Percentiles rank a stretch among this genome's conserved stretches.
These are phyloP conservation scores for Pomacea maculata DNA, from an alignment of 1,140 invertebrate genomes.

Conservation along the genomic window DNA sequence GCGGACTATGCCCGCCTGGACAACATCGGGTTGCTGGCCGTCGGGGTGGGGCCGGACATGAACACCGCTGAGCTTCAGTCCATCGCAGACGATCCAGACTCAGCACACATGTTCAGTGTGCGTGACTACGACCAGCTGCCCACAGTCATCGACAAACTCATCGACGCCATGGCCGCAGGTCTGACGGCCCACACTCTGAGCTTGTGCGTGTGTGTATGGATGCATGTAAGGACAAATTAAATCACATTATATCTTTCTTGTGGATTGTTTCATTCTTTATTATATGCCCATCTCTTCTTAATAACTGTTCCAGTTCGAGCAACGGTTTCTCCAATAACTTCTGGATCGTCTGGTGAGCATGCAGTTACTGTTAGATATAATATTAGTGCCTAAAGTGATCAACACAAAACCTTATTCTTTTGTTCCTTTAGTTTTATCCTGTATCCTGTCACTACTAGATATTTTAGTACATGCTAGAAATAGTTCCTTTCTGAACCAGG, in stretches of 20 bases:
- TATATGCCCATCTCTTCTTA: not conserved
- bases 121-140: conserved; percentile 42
- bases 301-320: conserved; percentile 1
- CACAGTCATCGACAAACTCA: conserved; percentile 38
- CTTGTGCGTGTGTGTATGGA: not conserved
- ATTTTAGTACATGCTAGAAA: no score
- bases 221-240: not conserved
- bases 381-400: no score
- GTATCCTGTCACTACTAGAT: not conserved
- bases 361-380: no score
- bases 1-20: conserved; percentile 27
- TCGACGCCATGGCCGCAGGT: conserved; percentile 45
- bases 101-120: conserved; percentile 39
- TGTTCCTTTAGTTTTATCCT: not conserved
- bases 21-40: conserved; percentile 46
- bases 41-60: conserved; percentile 49
- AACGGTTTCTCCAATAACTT: conserved; percentile 1
- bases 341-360: not conserved
- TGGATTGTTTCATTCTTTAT: not conserved
- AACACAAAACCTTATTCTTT: no score
- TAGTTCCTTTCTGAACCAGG: no score
- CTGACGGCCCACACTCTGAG: not conserved
- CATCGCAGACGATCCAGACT: conserved; percentile 43
- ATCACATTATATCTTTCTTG: not conserved
- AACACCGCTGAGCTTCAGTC: conserved; percentile 45